Conservation (phyloP, 2,888 invertebrate genomes). For the Coelinius sp. region DNA sequence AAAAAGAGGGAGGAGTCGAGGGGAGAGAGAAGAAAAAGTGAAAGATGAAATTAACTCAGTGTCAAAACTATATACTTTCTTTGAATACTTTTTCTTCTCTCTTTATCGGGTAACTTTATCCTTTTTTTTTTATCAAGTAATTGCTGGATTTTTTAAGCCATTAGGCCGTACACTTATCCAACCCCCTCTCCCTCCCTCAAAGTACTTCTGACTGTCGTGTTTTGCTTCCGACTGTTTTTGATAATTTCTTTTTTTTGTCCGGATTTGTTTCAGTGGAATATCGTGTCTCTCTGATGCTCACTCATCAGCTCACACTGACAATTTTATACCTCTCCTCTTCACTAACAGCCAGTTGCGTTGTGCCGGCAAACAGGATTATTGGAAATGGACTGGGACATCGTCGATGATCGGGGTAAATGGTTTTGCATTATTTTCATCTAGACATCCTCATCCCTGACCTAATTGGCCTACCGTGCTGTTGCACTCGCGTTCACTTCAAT, state of each 20-base stretch:
- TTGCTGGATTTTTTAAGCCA: slow-evolving; percentile 11
- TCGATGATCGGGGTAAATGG: slow-evolving; percentile 36
- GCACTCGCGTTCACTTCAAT: background rate
- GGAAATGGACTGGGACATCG: slow-evolving; percentile 34
- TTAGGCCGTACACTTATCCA: slow-evolving; percentile 8
- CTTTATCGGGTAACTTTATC: background rate
- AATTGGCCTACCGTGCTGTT: slow-evolving; percentile 26
- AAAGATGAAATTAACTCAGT: slow-evolving; percentile 18
- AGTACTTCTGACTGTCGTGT: background rate
- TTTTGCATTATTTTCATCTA: slow-evolving; percentile 32
- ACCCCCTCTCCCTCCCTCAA: background rate
- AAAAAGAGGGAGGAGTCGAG: background rate
- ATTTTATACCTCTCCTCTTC: background rate
- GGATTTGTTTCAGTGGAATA: slow-evolving; percentile 26
- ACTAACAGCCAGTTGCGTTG: slow-evolving; percentile 4
- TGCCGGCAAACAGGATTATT: slow-evolving; percentile 42
- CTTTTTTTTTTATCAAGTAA: slow-evolving; percentile 1
- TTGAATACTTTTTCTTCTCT: slow-evolving; percentile 23
- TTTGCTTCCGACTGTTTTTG: background rate
- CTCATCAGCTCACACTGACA: slow-evolving; percentile 7
- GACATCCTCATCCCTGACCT: slow-evolving; percentile 26
- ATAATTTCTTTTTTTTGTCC: background rate
- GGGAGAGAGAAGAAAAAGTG: background rate
- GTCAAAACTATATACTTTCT: slow-evolving; percentile 22
- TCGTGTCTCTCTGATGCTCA: slow-evolving; percentile 14